Evolutionary conservation across 2,797 vertebrate genomes (phyloP).

Genomic region (Xenops minutus): DNA sequence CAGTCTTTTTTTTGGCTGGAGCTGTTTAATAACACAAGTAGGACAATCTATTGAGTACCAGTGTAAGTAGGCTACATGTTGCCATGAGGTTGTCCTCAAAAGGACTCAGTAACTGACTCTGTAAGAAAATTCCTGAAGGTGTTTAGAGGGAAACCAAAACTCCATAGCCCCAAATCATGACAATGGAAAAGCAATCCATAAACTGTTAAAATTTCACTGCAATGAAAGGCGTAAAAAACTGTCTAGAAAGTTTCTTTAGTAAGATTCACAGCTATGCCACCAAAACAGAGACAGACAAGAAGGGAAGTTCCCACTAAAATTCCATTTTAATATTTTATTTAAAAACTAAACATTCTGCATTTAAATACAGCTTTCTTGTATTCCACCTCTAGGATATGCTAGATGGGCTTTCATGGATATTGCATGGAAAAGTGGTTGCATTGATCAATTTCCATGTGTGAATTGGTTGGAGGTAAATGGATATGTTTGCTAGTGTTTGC

Average conservation of each 20-base stretch:
- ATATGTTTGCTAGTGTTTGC: neutral
- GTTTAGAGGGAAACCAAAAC: neutral
- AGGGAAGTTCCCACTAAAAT: neutral
- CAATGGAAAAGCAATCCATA: neutral
- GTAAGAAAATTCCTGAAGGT: neutral
- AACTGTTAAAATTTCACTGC: neutral
- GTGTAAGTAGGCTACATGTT: neutral
- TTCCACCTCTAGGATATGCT: neutral
- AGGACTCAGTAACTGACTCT: neutral
- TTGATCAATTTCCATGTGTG: neutral
- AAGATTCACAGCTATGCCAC: neutral
- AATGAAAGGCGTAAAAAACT: neutral
- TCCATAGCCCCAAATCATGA: neutral
- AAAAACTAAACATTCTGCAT: neutral
- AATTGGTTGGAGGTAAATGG: neutral
- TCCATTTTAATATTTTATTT: neutral
- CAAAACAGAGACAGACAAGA: neutral
- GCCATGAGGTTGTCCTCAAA: neutral
- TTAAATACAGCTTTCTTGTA: neutral
- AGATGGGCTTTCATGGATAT: neutral
- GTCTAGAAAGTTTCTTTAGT: neutral
- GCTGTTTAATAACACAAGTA: slow-evolving; percentile 5
- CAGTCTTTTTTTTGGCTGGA: neutral
- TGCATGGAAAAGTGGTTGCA: neutral
- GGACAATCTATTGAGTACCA: slow-evolving; percentile 11